Conservation (phyloP, 2,888 invertebrate genomes). For the Sphaerophoria rueppellii region DNA sequence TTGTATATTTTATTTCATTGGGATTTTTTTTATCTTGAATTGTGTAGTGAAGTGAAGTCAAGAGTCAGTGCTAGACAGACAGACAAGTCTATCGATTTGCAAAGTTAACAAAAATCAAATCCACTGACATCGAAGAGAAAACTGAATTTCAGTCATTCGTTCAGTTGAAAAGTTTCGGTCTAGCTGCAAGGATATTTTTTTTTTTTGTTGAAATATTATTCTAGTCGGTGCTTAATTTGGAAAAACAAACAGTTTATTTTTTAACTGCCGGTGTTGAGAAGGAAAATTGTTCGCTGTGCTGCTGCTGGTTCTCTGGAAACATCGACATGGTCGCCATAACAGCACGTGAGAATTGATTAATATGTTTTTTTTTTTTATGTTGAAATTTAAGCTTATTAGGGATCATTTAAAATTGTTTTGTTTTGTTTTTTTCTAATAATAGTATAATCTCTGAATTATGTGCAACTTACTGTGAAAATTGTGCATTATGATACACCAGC, state of each 20-base stretch:
- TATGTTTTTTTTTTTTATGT: constrained; percentile 23
- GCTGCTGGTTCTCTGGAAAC: background rate
- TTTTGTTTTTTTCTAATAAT: too few relatives aligned
- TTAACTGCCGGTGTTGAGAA: background rate
- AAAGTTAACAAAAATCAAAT: constrained; percentile 30
- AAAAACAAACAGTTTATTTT: background rate
- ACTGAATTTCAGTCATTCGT: constrained; percentile 36
- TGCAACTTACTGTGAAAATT: too few relatives aligned
- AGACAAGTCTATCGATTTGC: constrained; percentile 36
- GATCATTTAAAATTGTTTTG: constrained; percentile 2
- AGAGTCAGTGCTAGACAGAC: constrained; percentile 4
- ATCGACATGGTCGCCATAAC: constrained; percentile 63
- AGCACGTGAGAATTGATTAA: constrained; percentile 52
- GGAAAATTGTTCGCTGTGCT: background rate
- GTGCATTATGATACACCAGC: too few relatives aligned
- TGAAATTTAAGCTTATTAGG: constrained; percentile 9
- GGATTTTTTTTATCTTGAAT: background rate
- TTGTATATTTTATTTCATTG: constrained; percentile 14
- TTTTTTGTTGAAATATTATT: background rate
- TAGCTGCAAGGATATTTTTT: constrained; percentile 38
- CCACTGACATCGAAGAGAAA: background rate
- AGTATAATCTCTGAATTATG: too few relatives aligned
- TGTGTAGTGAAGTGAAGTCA: background rate
- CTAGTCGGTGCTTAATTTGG: background rate
- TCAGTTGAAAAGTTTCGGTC: constrained; percentile 28